Evolutionary conservation across 2,113 vertebrate genomes (phyloP), one percentile per base, ranked within the genome.

Genomic region (Datnioides undecimradiatus): DNA sequence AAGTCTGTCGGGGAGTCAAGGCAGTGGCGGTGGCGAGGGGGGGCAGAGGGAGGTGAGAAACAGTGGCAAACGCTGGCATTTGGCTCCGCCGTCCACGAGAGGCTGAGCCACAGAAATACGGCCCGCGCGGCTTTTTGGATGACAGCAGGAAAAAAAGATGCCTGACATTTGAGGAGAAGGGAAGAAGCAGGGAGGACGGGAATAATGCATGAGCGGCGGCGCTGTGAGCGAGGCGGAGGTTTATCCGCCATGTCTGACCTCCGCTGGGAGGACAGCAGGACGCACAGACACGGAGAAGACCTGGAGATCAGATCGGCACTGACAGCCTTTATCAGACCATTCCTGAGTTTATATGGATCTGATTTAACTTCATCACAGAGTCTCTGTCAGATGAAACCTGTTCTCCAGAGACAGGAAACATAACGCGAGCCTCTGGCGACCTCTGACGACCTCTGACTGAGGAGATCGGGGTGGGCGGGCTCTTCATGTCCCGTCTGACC

Each of bases 191-290:
- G 40, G 66, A 76, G 76, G 67, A 73, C 5, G 3, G 65, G 82
- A 87, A 85, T 85, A 88, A 85, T 83, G 84, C 65, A 84, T 86
- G 84, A 90, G 82, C 57, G 11, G 54, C 29, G 12, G 40, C 43
- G 4, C 71, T 23, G 60, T 2, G 46, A 66, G 71, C 31, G 13
- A 68, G 48, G 48, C 16, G 1, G 48, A 75, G 66, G 62, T 82
- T 76, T 74, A 70, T 73, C 68, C 63, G 2, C 64, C 63, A 3
- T 46, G 71, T 79, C 66, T 79, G 81, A 87, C 84, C 84, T 73
- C 84, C 38, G n/a, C 16, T 0, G 70, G 70, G 78, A 76, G 6
- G 43, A 25, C 49, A 38, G 70, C 54, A 1, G 16, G n/a, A 17
- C 11, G 6, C 5, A 38, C 4, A 41, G 45, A 65, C 48, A 33